Conservation (phyloP, 2,797 vertebrate species). For the Strix occidentalis region DNA sequence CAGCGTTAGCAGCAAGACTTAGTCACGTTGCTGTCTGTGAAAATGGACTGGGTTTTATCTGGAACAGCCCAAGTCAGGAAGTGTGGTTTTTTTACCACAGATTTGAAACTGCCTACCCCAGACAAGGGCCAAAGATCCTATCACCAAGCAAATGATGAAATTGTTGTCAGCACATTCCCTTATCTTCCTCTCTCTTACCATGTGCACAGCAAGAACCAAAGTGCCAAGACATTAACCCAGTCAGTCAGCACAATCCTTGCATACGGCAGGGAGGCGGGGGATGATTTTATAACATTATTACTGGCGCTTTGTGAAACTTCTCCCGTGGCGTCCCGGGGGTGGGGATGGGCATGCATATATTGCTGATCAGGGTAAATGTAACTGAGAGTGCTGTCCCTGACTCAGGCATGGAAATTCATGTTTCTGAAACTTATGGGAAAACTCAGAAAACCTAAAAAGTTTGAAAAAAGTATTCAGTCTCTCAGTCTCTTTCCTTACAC, state of each 20-base stretch:
- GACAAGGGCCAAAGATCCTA: slow-evolving; percentile 2
- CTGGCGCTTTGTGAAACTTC: background rate
- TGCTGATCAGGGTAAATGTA: background rate
- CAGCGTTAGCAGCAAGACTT: fast-evolving
- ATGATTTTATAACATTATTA: background rate
- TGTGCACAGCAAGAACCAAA: background rate
- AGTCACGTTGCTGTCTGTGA: background rate
- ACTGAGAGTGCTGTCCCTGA: background rate
- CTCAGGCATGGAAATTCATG: background rate
- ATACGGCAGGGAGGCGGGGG: fast-evolving
- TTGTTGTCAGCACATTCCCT: slow-evolving; percentile 4
- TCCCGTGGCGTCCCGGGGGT: background rate
- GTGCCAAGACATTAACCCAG: background rate
- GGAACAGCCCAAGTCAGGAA: background rate
- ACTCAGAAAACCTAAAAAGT: background rate
- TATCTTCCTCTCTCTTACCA: background rate
- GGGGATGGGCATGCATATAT: background rate
- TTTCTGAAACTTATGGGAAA: background rate
- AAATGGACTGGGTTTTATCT: slow-evolving; percentile 1
- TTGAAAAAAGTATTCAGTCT: background rate
- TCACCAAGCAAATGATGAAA: background rate
- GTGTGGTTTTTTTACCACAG: background rate
- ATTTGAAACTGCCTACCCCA: background rate
- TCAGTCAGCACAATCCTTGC: fast-evolving
- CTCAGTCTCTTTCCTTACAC: background rate